phyloP scores from a whole-genome alignment of 2,113 vertebrate genomes.

The Pelusios castaneus region DNA sequence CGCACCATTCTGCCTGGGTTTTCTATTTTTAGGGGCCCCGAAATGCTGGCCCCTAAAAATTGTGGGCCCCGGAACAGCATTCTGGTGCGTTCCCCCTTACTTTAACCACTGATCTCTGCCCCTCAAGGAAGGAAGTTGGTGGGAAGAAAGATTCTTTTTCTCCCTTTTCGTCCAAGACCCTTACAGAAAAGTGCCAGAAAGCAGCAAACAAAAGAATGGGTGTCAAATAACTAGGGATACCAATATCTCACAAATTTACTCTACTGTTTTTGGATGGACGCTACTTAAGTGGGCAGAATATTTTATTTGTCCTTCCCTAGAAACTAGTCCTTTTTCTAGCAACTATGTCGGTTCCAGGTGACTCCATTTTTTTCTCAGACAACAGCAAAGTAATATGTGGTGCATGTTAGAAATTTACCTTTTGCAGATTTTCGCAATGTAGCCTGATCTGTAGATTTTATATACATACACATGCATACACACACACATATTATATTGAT shows the following conservation, averaged over 20 bases:
- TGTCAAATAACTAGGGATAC: not conserved
- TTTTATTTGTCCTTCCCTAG: not conserved
- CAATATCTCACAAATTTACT: not conserved
- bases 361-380: not conserved
- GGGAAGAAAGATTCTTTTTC: not conserved
- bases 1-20: too few species aligned
- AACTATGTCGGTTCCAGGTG: not conserved
- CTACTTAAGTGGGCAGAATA: not conserved
- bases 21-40: too few species aligned
- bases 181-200: constrained; percentile 21
- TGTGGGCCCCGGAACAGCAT: too few species aligned
- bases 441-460: too few species aligned
- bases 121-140: constrained; percentile 3
- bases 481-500: too few species aligned
- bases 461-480: too few species aligned
- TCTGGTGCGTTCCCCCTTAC: too few species aligned
- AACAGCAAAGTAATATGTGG: not conserved
- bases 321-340: not conserved
- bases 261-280: not conserved
- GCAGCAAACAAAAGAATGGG: not conserved
- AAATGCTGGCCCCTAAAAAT: too few species aligned
- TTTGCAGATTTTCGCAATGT: not conserved
- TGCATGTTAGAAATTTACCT: not conserved
- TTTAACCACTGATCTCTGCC: too few species aligned
- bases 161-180: not conserved